phyloP scores from a whole-genome alignment of 2,113 vertebrate species.

The Atherinomorus stipes region DNA sequence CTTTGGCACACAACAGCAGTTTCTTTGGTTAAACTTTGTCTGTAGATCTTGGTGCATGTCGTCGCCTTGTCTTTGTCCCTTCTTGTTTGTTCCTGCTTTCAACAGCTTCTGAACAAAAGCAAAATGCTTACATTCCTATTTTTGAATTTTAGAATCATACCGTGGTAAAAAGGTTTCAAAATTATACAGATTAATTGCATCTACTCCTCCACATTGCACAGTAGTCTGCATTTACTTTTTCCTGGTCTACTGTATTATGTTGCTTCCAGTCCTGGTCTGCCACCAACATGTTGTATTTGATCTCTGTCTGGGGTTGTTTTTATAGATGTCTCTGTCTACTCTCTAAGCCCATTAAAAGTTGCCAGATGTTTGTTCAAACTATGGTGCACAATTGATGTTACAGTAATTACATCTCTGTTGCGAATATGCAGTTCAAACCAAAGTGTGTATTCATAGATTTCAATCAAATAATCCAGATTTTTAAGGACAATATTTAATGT shows the following conservation, averaged over 20 bases:
- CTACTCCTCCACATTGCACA: constrained; percentile 6
- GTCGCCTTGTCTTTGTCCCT: too few relatives aligned
- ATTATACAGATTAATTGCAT: not conserved
- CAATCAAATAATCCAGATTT: not conserved
- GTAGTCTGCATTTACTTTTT: constrained; percentile 36
- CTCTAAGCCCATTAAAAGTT: constrained; percentile 75
- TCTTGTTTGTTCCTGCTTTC: not conserved
- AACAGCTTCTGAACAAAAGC: not conserved
- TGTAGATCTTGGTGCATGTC: not conserved
- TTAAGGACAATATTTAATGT: not conserved
- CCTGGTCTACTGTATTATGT: constrained; percentile 44
- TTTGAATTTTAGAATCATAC: not conserved
- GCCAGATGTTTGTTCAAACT: constrained; percentile 82
- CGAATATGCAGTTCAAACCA: constrained; percentile 21
- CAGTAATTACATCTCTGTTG: constrained; percentile 49
- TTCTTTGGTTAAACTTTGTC: not conserved
- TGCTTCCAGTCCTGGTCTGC: constrained; percentile 78
- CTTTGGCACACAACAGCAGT: not conserved
- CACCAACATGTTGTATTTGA: constrained; percentile 82
- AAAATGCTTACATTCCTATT: not conserved
- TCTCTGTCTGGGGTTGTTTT: constrained; percentile 81
- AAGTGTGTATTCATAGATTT: constrained; percentile 14
- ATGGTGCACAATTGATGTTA: constrained; percentile 62
- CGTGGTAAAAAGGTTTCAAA: constrained; percentile 6
- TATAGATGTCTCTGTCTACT: constrained; percentile 79